These are phyloP conservation scores for Dendronephthya gigantea DNA, from an alignment of 64 coral and sea anemone genomes.

Conservation along the genomic window DNA sequence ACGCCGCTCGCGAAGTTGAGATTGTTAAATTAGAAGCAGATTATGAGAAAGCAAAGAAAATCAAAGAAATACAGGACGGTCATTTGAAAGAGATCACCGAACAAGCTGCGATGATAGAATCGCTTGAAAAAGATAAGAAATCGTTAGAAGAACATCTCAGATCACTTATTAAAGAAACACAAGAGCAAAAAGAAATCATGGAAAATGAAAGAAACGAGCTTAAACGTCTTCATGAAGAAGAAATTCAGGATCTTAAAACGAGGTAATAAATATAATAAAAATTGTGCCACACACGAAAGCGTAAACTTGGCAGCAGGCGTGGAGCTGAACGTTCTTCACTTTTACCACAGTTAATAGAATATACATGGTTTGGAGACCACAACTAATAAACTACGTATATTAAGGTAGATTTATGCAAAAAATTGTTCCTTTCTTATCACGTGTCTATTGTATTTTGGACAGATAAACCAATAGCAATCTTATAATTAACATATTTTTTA, in stretches of 20 bases:
- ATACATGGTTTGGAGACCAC: too few species aligned
- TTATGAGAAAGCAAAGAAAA: slow-evolving; percentile 31
- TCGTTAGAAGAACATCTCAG: not conserved
- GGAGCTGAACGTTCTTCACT: too few species aligned
- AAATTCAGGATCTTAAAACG: not conserved
- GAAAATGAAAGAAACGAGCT: not conserved
- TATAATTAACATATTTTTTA: too few species aligned
- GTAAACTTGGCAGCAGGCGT: too few species aligned
- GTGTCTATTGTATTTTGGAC: too few species aligned
- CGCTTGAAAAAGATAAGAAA: not conserved
- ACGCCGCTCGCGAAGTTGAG: slow-evolving; percentile 72
- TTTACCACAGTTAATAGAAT: too few species aligned
- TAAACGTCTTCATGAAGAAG: not conserved
- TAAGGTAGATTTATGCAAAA: too few species aligned
- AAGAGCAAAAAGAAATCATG: not conserved
- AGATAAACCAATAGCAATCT: too few species aligned
- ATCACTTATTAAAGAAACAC: not conserved
- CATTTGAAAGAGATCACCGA: not conserved
- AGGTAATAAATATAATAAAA: not conserved
- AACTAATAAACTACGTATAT: too few species aligned
- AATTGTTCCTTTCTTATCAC: too few species aligned
- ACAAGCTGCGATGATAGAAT: not conserved
- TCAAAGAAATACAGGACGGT: slow-evolving; percentile 37
- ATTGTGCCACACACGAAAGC: too few species aligned
- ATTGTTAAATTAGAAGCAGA: slow-evolving; percentile 49